Evolutionary conservation across 2,113 vertebrate genomes (phyloP).

Genomic region (Psilopsiagon aurifrons): DNA sequence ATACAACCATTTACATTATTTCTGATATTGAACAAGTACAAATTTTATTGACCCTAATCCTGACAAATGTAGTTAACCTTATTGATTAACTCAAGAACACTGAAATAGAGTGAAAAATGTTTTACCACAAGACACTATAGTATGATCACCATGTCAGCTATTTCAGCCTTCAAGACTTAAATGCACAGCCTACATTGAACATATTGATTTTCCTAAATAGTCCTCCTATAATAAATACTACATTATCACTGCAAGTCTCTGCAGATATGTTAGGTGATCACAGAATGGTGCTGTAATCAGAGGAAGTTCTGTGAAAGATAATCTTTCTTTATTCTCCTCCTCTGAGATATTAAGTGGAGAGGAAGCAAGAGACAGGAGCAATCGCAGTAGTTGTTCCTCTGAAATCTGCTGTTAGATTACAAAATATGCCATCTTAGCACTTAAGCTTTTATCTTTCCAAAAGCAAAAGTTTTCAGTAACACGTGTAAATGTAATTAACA

Average conservation of each 20-base stretch:
- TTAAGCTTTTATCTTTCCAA: constrained; percentile 31
- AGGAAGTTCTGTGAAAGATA: constrained; percentile 81
- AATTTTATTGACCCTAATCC: constrained; percentile 72
- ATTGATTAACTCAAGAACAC: constrained; percentile 77
- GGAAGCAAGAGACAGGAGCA: constrained; percentile 68
- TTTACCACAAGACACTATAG: constrained; percentile 78
- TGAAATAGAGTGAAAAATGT: constrained; percentile 82
- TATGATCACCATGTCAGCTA: constrained; percentile 76
- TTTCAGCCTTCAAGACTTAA: constrained; percentile 76
- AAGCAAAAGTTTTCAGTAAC: constrained; percentile 26
- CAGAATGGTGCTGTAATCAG: constrained; percentile 80
- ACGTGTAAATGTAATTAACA: background rate
- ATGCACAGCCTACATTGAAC: constrained; percentile 73
- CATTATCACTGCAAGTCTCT: constrained; percentile 78
- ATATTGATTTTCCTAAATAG: constrained; percentile 81
- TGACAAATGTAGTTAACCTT: constrained; percentile 76
- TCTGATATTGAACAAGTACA: constrained; percentile 65
- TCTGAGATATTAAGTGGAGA: constrained; percentile 69
- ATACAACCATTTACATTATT: constrained; percentile 66
- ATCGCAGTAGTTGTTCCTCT: constrained; percentile 70
- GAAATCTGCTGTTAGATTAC: constrained; percentile 66
- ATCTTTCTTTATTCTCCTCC: constrained; percentile 78
- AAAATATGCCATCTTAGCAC: background rate
- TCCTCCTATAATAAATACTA: constrained; percentile 82
- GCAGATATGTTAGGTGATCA: constrained; percentile 78